A percentile compares a stretch with the other conserved stretches of the same genome.
phyloP scores from a whole-genome alignment of 1,140 invertebrate species.

The Ectropis grisescens region DNA sequence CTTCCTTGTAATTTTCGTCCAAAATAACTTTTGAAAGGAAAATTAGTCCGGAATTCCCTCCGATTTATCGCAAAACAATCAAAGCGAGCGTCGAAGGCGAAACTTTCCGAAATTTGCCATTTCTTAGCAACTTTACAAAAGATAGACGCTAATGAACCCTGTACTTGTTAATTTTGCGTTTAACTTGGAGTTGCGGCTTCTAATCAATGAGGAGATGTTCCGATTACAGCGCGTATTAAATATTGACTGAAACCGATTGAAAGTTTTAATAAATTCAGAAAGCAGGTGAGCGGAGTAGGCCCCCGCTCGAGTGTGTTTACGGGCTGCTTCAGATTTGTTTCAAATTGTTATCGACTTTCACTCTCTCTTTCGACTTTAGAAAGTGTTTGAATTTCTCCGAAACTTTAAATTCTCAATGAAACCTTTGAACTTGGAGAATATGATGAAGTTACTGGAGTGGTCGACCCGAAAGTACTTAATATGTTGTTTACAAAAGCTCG shows the following conservation, averaged over 20 bases:
- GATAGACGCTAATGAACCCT: conserved; percentile 30
- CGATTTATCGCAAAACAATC: conserved; percentile 34
- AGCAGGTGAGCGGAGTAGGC: too few species aligned
- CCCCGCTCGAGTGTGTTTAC: too few species aligned
- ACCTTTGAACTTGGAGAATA: too few species aligned
- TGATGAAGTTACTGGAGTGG: too few species aligned
- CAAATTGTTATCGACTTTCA: too few species aligned
- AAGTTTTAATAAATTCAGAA: conserved; percentile 4
- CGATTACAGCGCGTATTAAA: too few species aligned
- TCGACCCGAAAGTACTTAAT: too few species aligned
- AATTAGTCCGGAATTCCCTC: conserved; percentile 21
- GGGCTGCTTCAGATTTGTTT: too few species aligned
- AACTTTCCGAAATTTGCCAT: conserved; percentile 16
- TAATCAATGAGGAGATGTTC: conserved; percentile 14
- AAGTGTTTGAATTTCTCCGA: too few species aligned
- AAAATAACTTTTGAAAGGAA: conserved; percentile 16
- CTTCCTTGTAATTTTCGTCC: conserved; percentile 14
- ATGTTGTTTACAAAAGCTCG: too few species aligned
- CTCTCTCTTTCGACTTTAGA: too few species aligned
- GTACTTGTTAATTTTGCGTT: conserved; percentile 26
- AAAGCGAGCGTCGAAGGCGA: conserved; percentile 9
- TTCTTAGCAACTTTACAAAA: conserved; percentile 23
- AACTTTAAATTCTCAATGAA: too few species aligned
- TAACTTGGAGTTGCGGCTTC: conserved; percentile 19
- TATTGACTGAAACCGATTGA: neutral